Evolutionary conservation across 1,140 invertebrate species (phyloP), one percentile per base, ranked within the genome.

Genomic region (Hyphantria cunea): DNA sequence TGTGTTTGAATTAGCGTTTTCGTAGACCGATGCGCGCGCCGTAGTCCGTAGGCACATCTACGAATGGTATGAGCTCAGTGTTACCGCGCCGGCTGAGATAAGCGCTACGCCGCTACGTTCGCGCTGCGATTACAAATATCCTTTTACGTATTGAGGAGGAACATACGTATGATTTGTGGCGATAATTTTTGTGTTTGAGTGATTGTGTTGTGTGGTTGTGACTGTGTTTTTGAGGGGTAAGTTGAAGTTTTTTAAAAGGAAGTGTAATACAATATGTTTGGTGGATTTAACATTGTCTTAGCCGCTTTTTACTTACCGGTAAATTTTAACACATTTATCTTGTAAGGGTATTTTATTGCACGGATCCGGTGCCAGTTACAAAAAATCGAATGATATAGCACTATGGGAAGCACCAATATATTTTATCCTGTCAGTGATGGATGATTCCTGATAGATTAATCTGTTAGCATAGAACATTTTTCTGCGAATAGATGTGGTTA

Each of bases 1-100:
- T 89, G 79, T 84, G 74, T 86, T 85, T 84, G 74, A 84, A 84
- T 87, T 87, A 83, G 74, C 70, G 82, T 82, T 86, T 82, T 79
- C 64, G 74, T 75, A 71, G 66, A 76, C 52, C 64, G 72, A 70
- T 85, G 86, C 85, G 86, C 86, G 85, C 86, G 86, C 84, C 84
- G 83, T 75, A 71, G 66, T 39, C 47, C 66, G 70, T 62, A 72
- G 66, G 68, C 50, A 58, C 52, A 64, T 66, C 55, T 47, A 58
- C 66, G 17, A 44, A 58, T 54, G 62, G 66, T 47, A 55, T 54
- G 67, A 37, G 67, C 70, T 78, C 80, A 86, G 86, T 87, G 48
- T 47, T 58, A 59, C 56, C 68, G 71, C 63, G 72, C 13, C 49
- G 25, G 34, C 32, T 50, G 61, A 15, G 42, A 12, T 45, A 11